A percentile compares a stretch with the other conserved stretches of the same genome.
Conservation (phyloP, 2,113 vertebrate species). For the Poecile atricapillus region DNA sequence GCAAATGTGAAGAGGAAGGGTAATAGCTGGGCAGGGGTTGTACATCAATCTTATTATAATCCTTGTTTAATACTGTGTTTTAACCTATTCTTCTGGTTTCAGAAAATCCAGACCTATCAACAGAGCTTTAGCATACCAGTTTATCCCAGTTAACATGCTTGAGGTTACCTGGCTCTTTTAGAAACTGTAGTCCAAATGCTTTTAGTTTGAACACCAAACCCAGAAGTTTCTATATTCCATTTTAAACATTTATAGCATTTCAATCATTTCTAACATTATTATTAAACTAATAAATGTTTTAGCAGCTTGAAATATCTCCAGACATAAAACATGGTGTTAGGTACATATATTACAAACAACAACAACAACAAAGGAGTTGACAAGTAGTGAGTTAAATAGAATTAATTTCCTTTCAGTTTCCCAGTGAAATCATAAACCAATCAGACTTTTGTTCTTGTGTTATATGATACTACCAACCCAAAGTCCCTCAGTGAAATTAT, state of each 20-base stretch:
- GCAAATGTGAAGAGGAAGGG: not conserved
- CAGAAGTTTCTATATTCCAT: not conserved
- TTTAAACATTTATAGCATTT: slow-evolving; percentile 50
- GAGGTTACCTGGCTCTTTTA: not conserved
- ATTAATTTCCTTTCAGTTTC: slow-evolving; percentile 55
- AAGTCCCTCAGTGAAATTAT: slow-evolving; percentile 46
- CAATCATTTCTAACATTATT: slow-evolving; percentile 43
- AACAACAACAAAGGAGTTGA: slow-evolving; percentile 55
- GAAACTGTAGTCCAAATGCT: not conserved
- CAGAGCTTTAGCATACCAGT: not conserved
- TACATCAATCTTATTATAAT: not conserved
- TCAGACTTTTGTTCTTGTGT: slow-evolving; percentile 22
- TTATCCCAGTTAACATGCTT: not conserved
- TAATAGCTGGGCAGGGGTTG: not conserved
- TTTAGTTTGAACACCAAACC: slow-evolving; percentile 12
- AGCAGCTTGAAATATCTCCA: slow-evolving; percentile 42
- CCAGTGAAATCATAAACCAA: slow-evolving; percentile 54
- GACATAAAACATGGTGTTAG: slow-evolving; percentile 29
- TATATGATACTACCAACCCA: slow-evolving; percentile 26
- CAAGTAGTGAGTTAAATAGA: slow-evolving; percentile 50
- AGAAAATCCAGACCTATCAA: slow-evolving; percentile 7
- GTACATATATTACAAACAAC: slow-evolving; percentile 31
- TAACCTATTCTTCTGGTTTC: slow-evolving; percentile 19
- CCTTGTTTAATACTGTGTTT: not conserved
- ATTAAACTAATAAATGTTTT: slow-evolving; percentile 51